Percentiles rank a stretch among this genome's conserved stretches.
These are phyloP conservation scores for Brachyistius frenatus DNA, from an alignment of 2,113 vertebrate genomes.

Conservation along the genomic window DNA sequence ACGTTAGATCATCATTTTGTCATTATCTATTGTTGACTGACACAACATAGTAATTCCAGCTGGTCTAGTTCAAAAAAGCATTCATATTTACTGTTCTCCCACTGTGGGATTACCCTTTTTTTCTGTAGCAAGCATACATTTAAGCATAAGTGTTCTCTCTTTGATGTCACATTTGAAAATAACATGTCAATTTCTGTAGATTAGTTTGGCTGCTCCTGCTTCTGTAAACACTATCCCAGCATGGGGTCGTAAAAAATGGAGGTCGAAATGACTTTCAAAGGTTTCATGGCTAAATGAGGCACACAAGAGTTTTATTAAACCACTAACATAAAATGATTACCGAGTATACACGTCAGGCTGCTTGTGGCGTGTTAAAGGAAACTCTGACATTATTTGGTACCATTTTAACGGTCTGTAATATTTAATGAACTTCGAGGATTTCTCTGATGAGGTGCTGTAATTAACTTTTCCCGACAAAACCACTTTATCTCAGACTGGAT, in stretches of 20 bases:
- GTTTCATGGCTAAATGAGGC: constrained; percentile 3
- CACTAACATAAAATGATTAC: too few species aligned
- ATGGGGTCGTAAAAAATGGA: too few species aligned
- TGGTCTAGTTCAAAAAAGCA: neutral
- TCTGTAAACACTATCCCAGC: neutral
- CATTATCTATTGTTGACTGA: neutral
- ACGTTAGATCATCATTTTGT: neutral
- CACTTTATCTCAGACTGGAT: too few species aligned
- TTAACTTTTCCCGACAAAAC: constrained; percentile 12
- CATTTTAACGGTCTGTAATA: neutral
- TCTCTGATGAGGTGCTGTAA: constrained; percentile 1
- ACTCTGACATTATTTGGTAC: too few species aligned
- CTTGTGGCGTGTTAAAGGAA: too few species aligned
- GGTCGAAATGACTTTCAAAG: neutral
- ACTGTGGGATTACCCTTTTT: neutral
- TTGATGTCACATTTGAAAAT: constrained; percentile 5
- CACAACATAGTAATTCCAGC: neutral
- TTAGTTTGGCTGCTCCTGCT: neutral
- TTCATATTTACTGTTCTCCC: neutral
- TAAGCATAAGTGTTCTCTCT: neutral
- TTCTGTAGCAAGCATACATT: neutral
- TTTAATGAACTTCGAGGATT: neutral
- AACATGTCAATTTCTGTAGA: neutral
- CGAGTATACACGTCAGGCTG: too few species aligned
- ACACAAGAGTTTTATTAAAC: neutral